Conservation (phyloP, 2,888 invertebrate species). For the Linyphia triangularis region DNA sequence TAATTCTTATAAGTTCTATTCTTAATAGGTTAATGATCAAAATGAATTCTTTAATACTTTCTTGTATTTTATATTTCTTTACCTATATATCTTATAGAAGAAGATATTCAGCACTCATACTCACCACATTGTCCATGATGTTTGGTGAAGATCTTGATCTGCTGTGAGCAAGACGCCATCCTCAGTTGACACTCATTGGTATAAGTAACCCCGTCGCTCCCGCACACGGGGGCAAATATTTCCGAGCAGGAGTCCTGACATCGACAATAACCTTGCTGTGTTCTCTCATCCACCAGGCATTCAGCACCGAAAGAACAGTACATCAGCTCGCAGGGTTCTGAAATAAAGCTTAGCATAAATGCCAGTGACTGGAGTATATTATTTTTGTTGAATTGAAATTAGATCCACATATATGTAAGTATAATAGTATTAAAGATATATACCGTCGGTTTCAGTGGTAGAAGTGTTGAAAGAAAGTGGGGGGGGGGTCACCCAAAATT, state of each 20-base stretch:
- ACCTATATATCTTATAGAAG: too few relatives aligned
- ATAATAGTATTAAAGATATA: background rate
- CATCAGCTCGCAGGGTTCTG: slow-evolving; percentile 74
- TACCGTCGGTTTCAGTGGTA: background rate
- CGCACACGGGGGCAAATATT: slow-evolving; percentile 84
- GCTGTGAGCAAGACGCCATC: slow-evolving; percentile 87
- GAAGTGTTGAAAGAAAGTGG: too few relatives aligned
- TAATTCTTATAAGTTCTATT: too few relatives aligned
- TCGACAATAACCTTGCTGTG: slow-evolving; percentile 87
- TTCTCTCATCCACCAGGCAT: slow-evolving; percentile 86
- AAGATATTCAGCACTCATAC: background rate
- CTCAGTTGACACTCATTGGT: slow-evolving; percentile 88
- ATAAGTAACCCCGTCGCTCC: slow-evolving; percentile 86
- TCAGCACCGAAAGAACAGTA: slow-evolving; percentile 90
- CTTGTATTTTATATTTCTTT: too few relatives aligned
- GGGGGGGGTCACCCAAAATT: too few relatives aligned
- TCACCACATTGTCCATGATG: slow-evolving; percentile 91
- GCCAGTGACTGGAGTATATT: background rate
- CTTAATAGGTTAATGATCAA: too few relatives aligned
- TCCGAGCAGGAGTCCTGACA: slow-evolving; percentile 84
- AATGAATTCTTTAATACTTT: too few relatives aligned
- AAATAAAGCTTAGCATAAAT: background rate
- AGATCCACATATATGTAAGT: background rate
- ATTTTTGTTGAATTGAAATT: background rate
- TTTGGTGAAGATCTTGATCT: slow-evolving; percentile 86